phyloP scores from a whole-genome alignment of 2,888 invertebrate species.

The Eupithecia centaureata region DNA sequence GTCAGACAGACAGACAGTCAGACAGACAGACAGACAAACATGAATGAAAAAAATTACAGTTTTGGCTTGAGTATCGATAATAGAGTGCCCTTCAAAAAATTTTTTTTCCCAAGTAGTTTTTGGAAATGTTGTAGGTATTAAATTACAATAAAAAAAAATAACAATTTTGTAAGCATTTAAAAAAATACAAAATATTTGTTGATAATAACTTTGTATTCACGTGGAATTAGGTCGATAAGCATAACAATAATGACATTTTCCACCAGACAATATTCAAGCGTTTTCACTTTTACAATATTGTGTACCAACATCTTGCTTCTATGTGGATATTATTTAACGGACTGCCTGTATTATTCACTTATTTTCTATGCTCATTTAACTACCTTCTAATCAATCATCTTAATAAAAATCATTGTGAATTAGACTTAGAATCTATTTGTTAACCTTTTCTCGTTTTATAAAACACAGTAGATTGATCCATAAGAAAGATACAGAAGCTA shows the following conservation, averaged over 20 bases:
- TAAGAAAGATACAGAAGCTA: conserved; percentile 89
- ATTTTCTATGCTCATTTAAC: neutral
- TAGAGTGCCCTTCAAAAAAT: too few species aligned
- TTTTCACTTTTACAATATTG: neutral
- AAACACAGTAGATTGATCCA: conserved; percentile 95
- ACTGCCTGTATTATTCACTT: neutral
- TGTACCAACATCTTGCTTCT: neutral
- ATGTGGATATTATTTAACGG: neutral
- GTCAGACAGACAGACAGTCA: too few species aligned
- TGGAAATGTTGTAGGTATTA: too few species aligned
- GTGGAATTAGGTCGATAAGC: neutral
- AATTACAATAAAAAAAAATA: too few species aligned
- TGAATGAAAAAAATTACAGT: too few species aligned
- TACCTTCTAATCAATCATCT: neutral
- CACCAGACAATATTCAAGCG: neutral
- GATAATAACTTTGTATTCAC: neutral
- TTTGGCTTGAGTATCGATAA: too few species aligned
- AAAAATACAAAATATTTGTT: too few species aligned
- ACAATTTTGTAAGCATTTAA: too few species aligned
- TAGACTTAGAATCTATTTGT: conserved; percentile 10
- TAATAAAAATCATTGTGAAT: neutral
- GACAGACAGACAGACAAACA: too few species aligned
- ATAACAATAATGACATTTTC: neutral
- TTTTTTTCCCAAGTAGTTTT: too few species aligned
- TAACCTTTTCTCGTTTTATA: conserved; percentile 86